A percentile compares a stretch with the other conserved stretches of the same genome.
phyloP scores from a whole-genome alignment of 2,113 vertebrate species.

The Picathartes gymnocephalus region DNA sequence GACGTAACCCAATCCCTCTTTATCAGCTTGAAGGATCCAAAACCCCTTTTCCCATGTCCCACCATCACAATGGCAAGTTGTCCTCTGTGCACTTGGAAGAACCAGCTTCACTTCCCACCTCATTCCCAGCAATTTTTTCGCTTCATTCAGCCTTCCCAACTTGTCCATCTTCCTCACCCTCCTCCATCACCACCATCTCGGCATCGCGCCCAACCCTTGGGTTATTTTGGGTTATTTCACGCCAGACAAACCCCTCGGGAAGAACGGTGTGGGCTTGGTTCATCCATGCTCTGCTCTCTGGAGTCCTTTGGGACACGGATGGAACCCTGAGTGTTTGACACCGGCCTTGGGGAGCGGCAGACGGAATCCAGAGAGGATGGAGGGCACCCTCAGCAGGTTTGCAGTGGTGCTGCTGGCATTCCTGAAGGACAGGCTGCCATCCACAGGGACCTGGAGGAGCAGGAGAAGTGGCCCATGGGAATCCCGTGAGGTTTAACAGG shows the following conservation, averaged over 20 bases:
- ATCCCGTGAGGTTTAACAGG: background rate
- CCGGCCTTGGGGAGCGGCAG: background rate
- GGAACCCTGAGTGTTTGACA: background rate
- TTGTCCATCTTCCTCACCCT: background rate
- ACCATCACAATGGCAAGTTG: accelerated
- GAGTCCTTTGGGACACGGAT: background rate
- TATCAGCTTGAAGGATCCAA: background rate
- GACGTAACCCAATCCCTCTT: background rate
- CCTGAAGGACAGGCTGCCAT: background rate
- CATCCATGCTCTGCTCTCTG: accelerated
- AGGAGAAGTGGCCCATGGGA: background rate
- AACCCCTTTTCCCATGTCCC: background rate
- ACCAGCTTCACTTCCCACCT: background rate
- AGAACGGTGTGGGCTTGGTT: background rate
- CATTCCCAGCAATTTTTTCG: background rate
- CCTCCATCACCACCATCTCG: background rate
- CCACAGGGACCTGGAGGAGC: background rate
- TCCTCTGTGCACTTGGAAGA: background rate
- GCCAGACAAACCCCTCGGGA: background rate
- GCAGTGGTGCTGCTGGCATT: background rate
- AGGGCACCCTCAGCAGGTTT: background rate
- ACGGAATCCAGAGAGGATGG: background rate
- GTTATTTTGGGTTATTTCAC: background rate
- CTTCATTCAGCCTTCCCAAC: background rate
- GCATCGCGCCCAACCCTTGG: background rate